Percentiles rank a stretch among this genome's conserved stretches.
Evolutionary conservation across 2,797 vertebrate genomes (phyloP).

Genomic region (Schizopygopsis malacanthus): DNA sequence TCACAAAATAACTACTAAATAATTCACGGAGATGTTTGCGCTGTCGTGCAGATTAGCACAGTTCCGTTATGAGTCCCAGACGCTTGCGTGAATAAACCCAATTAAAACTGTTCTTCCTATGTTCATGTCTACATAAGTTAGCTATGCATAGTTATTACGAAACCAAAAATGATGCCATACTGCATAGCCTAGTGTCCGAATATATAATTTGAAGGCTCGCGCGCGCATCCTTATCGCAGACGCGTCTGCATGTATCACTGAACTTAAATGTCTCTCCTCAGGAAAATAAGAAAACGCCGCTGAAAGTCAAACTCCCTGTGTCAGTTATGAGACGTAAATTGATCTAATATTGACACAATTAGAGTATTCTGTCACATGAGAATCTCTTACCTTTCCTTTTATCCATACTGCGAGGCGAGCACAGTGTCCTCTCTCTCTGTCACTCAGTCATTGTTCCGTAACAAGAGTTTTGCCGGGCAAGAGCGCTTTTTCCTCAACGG

Average conservation of each 20-base stretch:
- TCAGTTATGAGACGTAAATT: neutral
- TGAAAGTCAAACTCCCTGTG: neutral
- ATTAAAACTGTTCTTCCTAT: neutral
- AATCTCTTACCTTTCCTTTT: constrained; percentile 66
- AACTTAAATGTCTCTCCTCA: constrained; percentile 38
- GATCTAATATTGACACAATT: neutral
- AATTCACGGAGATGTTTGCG: neutral
- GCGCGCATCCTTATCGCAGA: neutral
- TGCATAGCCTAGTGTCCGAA: neutral
- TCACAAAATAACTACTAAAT: constrained; percentile 1
- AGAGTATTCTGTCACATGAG: neutral
- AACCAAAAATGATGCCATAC: neutral
- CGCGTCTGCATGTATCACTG: constrained; percentile 18
- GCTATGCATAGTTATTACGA: neutral
- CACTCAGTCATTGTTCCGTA: constrained; percentile 33
- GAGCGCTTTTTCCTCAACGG: constrained; percentile 27
- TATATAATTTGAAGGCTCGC: neutral
- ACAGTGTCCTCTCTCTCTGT: constrained; percentile 44
- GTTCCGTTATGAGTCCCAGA: neutral
- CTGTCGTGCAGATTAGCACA: neutral
- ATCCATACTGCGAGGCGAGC: constrained; percentile 61
- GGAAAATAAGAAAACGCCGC: neutral
- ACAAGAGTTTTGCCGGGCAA: neutral
- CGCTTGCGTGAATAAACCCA: neutral
- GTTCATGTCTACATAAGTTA: neutral